These are phyloP conservation scores for Ligdia adustata DNA, from an alignment of 2,888 invertebrate genomes.

Conservation along the genomic window DNA sequence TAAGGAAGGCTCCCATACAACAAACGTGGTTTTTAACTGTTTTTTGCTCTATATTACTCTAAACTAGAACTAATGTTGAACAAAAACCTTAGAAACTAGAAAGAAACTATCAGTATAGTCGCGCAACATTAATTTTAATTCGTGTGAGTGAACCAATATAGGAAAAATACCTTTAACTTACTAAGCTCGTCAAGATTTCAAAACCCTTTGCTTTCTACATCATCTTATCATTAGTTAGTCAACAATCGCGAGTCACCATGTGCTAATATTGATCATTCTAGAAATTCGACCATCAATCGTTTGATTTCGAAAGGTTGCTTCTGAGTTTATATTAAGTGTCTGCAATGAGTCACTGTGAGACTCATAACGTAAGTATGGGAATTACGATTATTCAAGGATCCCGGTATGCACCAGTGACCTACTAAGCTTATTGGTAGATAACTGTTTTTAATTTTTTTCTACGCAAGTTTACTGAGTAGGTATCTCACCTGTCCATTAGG, in stretches of 20 bases:
- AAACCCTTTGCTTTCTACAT: constrained; percentile 3
- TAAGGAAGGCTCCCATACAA: no score
- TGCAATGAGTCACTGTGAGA: constrained; percentile 30
- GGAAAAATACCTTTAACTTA: no score
- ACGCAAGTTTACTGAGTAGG: no score
- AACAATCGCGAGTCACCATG: constrained; percentile 5
- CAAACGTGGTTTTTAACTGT: no score
- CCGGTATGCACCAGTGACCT: constrained; percentile 23
- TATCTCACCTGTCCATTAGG: no score
- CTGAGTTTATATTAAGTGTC: neutral
- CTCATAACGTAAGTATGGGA: constrained; percentile 1
- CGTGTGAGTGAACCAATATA: no score
- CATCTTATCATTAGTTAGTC: constrained; percentile 3
- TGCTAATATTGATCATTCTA: constrained; percentile 16
- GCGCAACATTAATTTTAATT: no score
- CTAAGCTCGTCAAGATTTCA: no score
- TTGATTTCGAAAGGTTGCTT: constrained; percentile 24
- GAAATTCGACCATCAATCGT: constrained; percentile 17
- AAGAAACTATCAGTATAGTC: no score
- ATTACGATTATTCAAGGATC: constrained; percentile 27
- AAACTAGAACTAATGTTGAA: no score
- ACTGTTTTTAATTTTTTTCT: neutral
- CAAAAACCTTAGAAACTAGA: no score
- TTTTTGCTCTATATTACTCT: no score
- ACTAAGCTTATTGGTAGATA: constrained; percentile 10